Evolutionary conservation across 1,140 invertebrate species (phyloP).

Genomic region (Heterodera schachtii): DNA sequence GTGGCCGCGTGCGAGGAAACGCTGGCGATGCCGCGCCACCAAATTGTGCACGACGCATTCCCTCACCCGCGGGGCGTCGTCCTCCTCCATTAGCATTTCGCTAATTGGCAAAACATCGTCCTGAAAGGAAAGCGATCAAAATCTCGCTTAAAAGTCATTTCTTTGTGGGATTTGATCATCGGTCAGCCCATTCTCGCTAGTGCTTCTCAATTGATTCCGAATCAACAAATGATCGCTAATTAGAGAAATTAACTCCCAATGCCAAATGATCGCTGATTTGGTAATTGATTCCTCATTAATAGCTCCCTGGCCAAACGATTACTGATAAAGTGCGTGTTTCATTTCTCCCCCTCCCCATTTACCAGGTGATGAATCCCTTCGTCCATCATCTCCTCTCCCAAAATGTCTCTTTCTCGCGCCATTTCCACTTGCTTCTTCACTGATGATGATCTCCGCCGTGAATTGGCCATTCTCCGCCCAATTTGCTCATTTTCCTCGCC

Average conservation of each 20-base stretch:
- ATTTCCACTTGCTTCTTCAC: background rate
- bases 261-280: no score
- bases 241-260: no score
- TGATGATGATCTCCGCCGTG: background rate
- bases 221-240: no score
- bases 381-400: background rate
- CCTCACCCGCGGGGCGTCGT: constrained; percentile 10
- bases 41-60: constrained; percentile 32
- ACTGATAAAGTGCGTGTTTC: no score
- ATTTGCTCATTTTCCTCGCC: constrained; percentile 1
- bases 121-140: background rate
- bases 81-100: constrained; percentile 14
- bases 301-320: no score
- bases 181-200: no score
- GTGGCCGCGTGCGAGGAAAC: constrained; percentile 42
- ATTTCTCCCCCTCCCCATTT: background rate
- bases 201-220: no score
- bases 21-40: background rate
- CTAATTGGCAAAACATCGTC: constrained; percentile 6
- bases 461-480: background rate
- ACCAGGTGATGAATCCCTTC: background rate
- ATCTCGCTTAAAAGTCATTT: background rate
- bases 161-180: no score
- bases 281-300: no score
- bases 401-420: background rate